Evolutionary conservation across 2,888 invertebrate genomes (phyloP).

Genomic region (Leistus spinibarbis): DNA sequence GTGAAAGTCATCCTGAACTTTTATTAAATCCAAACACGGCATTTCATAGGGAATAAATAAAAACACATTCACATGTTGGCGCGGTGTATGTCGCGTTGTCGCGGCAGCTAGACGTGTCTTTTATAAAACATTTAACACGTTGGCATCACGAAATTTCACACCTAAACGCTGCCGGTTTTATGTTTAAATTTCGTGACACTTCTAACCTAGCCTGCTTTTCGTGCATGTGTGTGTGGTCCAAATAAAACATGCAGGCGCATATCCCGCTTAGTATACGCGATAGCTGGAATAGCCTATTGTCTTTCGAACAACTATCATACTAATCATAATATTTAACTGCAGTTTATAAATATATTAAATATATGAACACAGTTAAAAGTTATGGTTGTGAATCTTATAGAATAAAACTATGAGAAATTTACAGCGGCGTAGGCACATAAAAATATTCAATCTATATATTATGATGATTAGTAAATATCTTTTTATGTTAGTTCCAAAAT

Average conservation of each 20-base stretch:
- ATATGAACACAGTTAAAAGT: neutral
- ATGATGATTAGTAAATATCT: no score
- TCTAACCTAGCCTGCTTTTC: no score
- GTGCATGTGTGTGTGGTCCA: neutral
- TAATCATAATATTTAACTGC: neutral
- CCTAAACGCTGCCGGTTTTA: neutral
- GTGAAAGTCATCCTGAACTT: neutral
- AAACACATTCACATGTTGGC: neutral
- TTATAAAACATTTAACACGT: neutral
- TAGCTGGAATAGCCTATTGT: neutral
- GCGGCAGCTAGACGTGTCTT: no score
- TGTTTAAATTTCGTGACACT: neutral
- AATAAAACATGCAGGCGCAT: neutral
- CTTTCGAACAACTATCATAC: neutral
- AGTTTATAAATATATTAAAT: neutral
- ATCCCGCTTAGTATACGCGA: no score
- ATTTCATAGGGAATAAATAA: neutral
- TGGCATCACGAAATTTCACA: neutral
- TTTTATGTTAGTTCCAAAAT: no score
- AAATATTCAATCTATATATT: no score
- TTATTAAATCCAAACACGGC: neutral
- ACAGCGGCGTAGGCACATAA: no score
- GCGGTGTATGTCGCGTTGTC: neutral
- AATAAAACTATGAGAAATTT: no score
- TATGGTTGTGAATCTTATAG: neutral